Evolutionary conservation across 2,113 vertebrate species (phyloP).

Genomic region (Balaeniceps rex): DNA sequence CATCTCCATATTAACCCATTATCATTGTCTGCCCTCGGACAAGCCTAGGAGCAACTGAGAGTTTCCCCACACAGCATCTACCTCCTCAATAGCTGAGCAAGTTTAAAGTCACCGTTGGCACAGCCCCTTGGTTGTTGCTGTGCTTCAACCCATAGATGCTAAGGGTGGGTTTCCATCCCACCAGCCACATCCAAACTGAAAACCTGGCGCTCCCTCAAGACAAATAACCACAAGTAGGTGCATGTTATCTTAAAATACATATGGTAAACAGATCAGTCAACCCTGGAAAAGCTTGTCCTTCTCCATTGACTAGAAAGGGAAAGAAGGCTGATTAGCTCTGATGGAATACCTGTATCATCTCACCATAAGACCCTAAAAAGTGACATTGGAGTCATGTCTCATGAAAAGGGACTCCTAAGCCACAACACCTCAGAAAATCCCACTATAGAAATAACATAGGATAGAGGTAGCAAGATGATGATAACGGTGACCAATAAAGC

Average conservation of each 20-base stretch:
- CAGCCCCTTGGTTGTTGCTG: not conserved
- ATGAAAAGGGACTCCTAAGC: not conserved
- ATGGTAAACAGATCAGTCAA: not conserved
- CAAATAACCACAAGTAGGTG: not conserved
- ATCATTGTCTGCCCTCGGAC: fast-evolving
- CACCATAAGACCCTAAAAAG: not conserved
- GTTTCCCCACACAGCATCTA: not conserved
- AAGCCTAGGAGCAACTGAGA: not conserved
- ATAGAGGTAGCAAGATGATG: not conserved
- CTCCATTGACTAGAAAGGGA: not conserved
- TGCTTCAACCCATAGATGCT: not conserved
- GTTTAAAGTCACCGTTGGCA: not conserved
- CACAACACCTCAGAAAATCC: not conserved
- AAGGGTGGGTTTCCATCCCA: not conserved
- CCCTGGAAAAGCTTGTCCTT: not conserved
- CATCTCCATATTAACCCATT: not conserved
- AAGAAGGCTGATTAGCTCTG: not conserved
- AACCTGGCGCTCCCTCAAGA: not conserved
- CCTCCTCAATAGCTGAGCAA: not conserved
- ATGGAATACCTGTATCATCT: no score
- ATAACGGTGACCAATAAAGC: not conserved
- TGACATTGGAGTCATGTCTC: not conserved
- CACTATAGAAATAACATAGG: not conserved
- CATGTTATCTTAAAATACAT: not conserved
- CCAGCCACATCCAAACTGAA: not conserved